A percentile compares a stretch with the other conserved stretches of the same genome.
phyloP scores from a whole-genome alignment of 2,797 vertebrate genomes.

The Tarsius wallacei region DNA sequence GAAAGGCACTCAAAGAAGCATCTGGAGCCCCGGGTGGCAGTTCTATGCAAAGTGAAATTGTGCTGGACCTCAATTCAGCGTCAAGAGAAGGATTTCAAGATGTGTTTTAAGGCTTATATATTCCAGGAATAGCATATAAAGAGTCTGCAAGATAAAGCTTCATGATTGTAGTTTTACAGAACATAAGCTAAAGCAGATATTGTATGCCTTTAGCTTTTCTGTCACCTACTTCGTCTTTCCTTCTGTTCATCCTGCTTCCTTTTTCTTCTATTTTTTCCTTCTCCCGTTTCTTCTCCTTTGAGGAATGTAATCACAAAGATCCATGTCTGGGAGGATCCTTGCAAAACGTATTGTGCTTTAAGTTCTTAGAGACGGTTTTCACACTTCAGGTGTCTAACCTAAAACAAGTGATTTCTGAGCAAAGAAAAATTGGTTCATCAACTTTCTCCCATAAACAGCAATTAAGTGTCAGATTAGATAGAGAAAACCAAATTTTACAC shows the following conservation, averaged over 20 bases:
- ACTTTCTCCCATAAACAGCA: neutral
- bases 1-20: neutral
- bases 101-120: constrained; percentile 5
- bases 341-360: neutral
- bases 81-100: constrained; percentile 40
- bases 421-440: constrained; percentile 36
- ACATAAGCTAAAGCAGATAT: neutral
- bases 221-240: neutral
- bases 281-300: neutral
- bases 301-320: neutral
- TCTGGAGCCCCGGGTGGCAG: neutral
- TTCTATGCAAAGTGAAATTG: constrained; percentile 57
- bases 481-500: neutral
- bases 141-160: neutral
- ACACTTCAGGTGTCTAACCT: neutral
- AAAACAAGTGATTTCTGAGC: neutral
- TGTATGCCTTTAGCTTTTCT: accelerated
- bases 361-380: neutral
- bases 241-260: neutral
- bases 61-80: neutral
- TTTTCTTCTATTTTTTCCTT: neutral
- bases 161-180: neutral
- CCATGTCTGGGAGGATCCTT: neutral
- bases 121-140: constrained; percentile 1
- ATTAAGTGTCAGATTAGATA: neutral